Conservation (phyloP, 2,113 vertebrate species). For the Nibea albiflora region DNA sequence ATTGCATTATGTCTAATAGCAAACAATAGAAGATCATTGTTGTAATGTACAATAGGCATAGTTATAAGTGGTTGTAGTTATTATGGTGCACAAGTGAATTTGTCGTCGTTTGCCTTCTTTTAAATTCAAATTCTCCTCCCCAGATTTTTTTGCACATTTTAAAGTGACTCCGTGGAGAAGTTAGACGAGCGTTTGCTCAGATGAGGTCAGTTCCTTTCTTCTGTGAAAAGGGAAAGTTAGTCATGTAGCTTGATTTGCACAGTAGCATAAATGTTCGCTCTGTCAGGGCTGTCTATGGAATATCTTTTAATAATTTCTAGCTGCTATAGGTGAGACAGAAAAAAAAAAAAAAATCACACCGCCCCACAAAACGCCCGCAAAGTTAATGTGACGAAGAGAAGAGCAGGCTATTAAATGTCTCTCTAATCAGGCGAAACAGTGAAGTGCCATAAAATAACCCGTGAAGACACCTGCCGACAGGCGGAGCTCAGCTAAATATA, state of each 20-base stretch:
- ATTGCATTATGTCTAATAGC: conserved; percentile 68
- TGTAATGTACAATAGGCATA: conserved; percentile 78
- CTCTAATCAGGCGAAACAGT: neutral
- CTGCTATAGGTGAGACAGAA: conserved; percentile 46
- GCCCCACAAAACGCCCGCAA: neutral
- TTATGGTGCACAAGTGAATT: conserved; percentile 78
- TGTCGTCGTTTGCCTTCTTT: conserved; percentile 69
- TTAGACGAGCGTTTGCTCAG: conserved; percentile 39
- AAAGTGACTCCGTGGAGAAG: conserved; percentile 15
- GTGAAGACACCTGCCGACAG: conserved; percentile 15
- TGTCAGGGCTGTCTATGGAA: conserved; percentile 21
- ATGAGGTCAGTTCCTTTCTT: conserved; percentile 41
- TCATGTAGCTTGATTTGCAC: conserved; percentile 67
- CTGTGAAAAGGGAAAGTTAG: conserved; percentile 17
- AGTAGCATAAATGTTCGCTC: conserved; percentile 52
- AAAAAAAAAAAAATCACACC: conserved; percentile 24
- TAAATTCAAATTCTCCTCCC: conserved; percentile 54
- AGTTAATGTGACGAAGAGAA: neutral
- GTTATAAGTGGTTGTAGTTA: conserved; percentile 78
- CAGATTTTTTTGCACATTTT: conserved; percentile 76
- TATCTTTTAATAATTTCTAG: conserved; percentile 35
- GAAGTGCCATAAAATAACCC: conserved; percentile 59
- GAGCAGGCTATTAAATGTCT: neutral
- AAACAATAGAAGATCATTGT: conserved; percentile 75
- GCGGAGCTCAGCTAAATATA: conserved; percentile 15